A percentile compares a stretch with the other conserved stretches of the same genome.
Evolutionary conservation across 2,113 vertebrate species (phyloP).

Genomic region (Dromiciops gliroides): DNA sequence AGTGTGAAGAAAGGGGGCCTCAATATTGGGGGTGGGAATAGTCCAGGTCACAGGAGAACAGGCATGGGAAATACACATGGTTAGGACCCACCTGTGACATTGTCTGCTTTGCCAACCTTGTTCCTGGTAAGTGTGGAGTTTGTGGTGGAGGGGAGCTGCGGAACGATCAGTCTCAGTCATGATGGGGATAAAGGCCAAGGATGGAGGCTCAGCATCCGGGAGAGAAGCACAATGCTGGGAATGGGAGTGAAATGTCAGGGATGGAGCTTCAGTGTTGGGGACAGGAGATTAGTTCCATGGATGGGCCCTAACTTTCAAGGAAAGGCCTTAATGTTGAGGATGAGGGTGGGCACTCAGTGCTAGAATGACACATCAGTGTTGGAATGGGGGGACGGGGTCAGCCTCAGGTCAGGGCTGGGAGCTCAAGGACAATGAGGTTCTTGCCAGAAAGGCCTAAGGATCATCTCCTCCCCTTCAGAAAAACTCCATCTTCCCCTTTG

Average conservation of each 20-base stretch:
- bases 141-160: not conserved
- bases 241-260: too few species aligned
- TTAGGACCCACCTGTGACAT: not conserved
- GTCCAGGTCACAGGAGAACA: not conserved
- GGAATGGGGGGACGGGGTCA: too few species aligned
- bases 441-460: not conserved
- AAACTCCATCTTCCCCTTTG: not conserved
- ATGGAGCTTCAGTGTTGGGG: too few species aligned
- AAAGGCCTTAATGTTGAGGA: not conserved
- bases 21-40: not conserved
- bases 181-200: not conserved
- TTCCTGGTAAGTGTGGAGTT: not conserved
- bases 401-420: not conserved
- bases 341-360: not conserved
- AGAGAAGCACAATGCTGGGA: too few species aligned
- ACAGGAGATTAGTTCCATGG: not conserved
- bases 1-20: not conserved
- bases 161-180: not conserved
- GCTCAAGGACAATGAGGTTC: not conserved
- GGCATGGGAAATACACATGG: not conserved
- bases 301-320: not conserved
- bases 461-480: not conserved
- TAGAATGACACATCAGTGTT: not conserved
- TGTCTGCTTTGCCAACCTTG: not conserved
- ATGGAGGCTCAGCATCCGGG: not conserved